Evolutionary conservation across 2,113 vertebrate species (phyloP).

Genomic region (Ptyas mucosa): DNA sequence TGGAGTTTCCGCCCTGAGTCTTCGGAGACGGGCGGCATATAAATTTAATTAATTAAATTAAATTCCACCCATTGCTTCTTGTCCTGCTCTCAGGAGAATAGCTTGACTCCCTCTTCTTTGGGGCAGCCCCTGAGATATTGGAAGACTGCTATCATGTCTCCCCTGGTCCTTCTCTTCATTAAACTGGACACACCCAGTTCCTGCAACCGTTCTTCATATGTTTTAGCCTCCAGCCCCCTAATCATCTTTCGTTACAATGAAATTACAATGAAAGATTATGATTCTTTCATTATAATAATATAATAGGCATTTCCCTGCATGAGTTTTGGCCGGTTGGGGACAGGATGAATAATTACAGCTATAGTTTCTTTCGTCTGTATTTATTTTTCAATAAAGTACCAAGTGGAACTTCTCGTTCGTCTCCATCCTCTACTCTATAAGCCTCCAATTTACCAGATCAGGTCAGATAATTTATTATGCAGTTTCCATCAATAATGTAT

Average conservation of each 20-base stretch:
- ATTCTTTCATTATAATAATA: background rate
- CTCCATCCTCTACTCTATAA: background rate
- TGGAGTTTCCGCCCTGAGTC: too few species aligned
- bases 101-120: background rate
- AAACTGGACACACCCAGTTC: background rate
- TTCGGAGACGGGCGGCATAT: too few species aligned
- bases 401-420: background rate
- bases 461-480: background rate
- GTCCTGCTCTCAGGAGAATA: background rate
- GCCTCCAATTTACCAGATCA: background rate
- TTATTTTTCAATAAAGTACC: background rate
- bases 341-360: background rate
- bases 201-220: background rate
- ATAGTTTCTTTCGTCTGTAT: background rate
- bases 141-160: background rate
- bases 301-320: background rate
- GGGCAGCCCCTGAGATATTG: rapidly evolving
- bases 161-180: background rate
- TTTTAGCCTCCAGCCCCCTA: background rate
- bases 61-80: background rate
- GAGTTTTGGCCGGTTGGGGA: background rate
- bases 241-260: background rate
- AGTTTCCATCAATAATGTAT: background rate
- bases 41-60: too few species aligned
- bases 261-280: background rate